These are phyloP conservation scores for Ctenicera cuprea DNA, from an alignment of 2,888 invertebrate genomes.

Conservation along the genomic window DNA sequence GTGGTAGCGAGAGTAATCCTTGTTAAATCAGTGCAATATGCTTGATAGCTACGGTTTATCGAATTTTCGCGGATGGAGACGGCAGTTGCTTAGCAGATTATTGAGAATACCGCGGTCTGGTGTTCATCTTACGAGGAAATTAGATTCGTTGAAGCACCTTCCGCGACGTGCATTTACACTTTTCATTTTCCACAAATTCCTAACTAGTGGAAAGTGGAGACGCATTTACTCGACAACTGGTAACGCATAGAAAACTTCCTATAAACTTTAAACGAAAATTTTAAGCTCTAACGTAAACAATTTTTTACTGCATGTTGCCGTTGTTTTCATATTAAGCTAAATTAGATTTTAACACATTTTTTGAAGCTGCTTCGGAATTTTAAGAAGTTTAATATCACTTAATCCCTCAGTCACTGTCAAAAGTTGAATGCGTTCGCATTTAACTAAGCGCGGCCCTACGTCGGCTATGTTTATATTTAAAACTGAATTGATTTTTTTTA, in stretches of 20 bases:
- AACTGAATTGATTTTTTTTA: too few species aligned
- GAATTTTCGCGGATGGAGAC: constrained; percentile 25
- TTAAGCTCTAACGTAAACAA: neutral
- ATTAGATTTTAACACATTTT: neutral
- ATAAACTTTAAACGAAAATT: constrained; percentile 18
- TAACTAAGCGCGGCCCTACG: too few species aligned
- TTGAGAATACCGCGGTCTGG: constrained; percentile 27
- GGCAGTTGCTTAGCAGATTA: constrained; percentile 34
- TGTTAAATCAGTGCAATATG: constrained; percentile 33
- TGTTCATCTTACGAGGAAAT: constrained; percentile 56
- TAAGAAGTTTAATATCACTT: too few species aligned
- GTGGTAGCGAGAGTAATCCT: constrained; percentile 32
- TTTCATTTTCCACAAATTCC: constrained; percentile 36
- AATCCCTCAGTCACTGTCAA: too few species aligned
- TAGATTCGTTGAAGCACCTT: constrained; percentile 57
- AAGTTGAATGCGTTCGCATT: too few species aligned
- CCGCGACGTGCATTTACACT: constrained; percentile 43
- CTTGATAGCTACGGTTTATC: constrained; percentile 34
- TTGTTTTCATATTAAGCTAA: neutral
- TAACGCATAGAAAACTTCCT: neutral
- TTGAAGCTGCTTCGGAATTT: too few species aligned
- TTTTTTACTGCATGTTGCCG: neutral
- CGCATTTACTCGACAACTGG: constrained; percentile 1
- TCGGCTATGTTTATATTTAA: too few species aligned
- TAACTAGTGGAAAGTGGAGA: constrained; percentile 6